Evolutionary conservation across 2,888 invertebrate genomes (phyloP), one percentile per base, ranked within the genome.

Genomic region (Nasonovia ribisnigri): DNA sequence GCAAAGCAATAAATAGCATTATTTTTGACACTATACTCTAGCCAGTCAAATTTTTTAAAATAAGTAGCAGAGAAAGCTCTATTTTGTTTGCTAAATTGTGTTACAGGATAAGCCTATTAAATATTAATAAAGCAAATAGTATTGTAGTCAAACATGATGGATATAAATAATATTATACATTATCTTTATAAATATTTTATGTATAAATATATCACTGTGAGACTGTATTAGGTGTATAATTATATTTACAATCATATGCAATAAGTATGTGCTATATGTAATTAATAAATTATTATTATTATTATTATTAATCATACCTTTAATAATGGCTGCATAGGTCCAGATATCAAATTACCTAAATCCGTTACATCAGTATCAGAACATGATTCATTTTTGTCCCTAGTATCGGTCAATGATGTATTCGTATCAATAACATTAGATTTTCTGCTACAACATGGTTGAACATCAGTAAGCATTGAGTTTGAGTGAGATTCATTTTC

Each of bases 61-160:
- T n/a, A 88, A 88, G 46, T 88, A 48, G 51, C 46, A 88, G 88
- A 88, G 46, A 88, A 88, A 48, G 88, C 46, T 48, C 88, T 43
- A 48, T 88, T 88, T 88, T 88, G 88, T 88, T 88, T 88, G 46
- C 88, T 48, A 88, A 48, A 48, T 88, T n/a, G 26, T 88, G 88
- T 88, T 88, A 48, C 48, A 48, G 16, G 54, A 54, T 54, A 54
- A 54, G 54, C 54, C 54, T 54, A 54, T 54, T 54, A 54, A 54
- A 54, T 54, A 54, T 54, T 54, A 54, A 54, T 54, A 54, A 54
- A 54, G 54, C 54, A 54, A 54, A 54, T 54, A 54, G 54, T 54
- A 54, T 54, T 54, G 16, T 54, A 54, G 13, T 54, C 54, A 54
- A 54, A 54, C 54, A 54, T 54, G 3, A 54, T 16, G 16, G 16